Evolutionary conservation across 2,797 vertebrate genomes (phyloP), one percentile per base, ranked within the genome.

Genomic region (Lagodon rhomboides): DNA sequence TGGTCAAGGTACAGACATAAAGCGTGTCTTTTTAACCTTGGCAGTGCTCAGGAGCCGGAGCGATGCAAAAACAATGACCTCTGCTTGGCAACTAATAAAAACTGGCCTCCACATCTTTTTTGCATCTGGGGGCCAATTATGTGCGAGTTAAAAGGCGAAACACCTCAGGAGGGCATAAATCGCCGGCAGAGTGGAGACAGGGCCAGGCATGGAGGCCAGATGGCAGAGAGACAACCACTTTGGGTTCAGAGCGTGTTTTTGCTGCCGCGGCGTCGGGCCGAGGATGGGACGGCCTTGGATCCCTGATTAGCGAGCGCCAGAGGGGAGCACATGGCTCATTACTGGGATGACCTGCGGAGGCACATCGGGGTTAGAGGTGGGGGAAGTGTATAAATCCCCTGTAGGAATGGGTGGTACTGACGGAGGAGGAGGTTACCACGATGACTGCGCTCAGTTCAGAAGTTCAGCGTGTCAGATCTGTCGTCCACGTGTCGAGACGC

Each of bases 111-210:
- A 95, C 96, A 97, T 97, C 94, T 97, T 97, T 96, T 95, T 96
- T 96, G 95, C 96, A 98, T 97, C 96, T 98, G 96, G 95, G 95
- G 95, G 95, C 95, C 96, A 97, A 96, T 97, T 96, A 97, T 94
- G 96, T 95, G 92, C 92, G 83, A 94, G 94, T 97, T 96, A 96
- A 97, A 98, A 97, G 94, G 94, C 93, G 86, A 96, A 97, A 97
- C 96, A 96, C 96, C 95, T 97, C 96, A 96, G 95, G 95, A 96
- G 95, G 94, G 95, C 94, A 96, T 97, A 96, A 96, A 97, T 97
- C 95, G 95, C 94, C 91, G 91, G 94, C 93, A 92, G 93, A 94
- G 86, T 94, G 85, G 90, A 93, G 93, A 93, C 91, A 87, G 89
- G 79, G 83, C 79, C 73, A 86, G 95, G 94, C 96, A 96, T 97